Evolutionary conservation across 37 sponge, comb jelly and placozoan genomes (phyloP).

Genomic region (Axinella damicornis): DNA sequence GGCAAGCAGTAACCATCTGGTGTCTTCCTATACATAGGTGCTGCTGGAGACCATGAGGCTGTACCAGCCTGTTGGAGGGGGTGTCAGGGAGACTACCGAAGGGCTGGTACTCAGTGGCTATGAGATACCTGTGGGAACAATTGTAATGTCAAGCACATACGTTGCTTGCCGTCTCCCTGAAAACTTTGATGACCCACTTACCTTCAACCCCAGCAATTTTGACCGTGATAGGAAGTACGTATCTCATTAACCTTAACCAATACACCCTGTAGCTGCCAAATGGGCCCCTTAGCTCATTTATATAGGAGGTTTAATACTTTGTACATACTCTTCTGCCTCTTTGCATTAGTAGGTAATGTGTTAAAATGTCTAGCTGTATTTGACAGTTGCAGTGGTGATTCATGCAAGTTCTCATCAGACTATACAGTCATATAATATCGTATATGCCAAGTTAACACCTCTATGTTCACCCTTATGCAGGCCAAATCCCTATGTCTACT

Average conservation of each 20-base stretch:
- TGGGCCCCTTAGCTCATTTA: too few species aligned
- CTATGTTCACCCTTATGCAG: background rate
- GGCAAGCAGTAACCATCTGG: background rate
- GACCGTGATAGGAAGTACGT: background rate
- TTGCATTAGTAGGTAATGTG: too few species aligned
- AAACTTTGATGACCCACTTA: slow-evolving; percentile 15
- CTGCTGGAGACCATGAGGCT: slow-evolving; percentile 28
- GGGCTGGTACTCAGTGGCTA: slow-evolving; percentile 10
- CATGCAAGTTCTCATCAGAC: too few species aligned
- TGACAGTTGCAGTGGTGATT: too few species aligned
- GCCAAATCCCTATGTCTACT: slow-evolving; percentile 37
- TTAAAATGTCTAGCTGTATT: too few species aligned
- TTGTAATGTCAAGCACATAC: background rate
- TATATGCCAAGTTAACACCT: too few species aligned
- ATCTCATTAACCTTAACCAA: background rate
- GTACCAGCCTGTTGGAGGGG: slow-evolving; percentile 12
- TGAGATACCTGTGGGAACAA: background rate
- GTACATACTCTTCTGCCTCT: too few species aligned
- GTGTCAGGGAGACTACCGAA: background rate
- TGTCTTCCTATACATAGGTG: slow-evolving; percentile 10
- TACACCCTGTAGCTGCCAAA: background rate
- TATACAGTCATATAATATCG: too few species aligned
- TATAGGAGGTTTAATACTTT: too few species aligned
- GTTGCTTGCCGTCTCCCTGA: background rate
- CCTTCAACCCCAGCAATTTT: slow-evolving; percentile 30